Percentiles rank a stretch among this genome's conserved stretches.
Evolutionary conservation across 2,797 vertebrate genomes (phyloP).

Genomic region (Parauchenoglanis punctatus): DNA sequence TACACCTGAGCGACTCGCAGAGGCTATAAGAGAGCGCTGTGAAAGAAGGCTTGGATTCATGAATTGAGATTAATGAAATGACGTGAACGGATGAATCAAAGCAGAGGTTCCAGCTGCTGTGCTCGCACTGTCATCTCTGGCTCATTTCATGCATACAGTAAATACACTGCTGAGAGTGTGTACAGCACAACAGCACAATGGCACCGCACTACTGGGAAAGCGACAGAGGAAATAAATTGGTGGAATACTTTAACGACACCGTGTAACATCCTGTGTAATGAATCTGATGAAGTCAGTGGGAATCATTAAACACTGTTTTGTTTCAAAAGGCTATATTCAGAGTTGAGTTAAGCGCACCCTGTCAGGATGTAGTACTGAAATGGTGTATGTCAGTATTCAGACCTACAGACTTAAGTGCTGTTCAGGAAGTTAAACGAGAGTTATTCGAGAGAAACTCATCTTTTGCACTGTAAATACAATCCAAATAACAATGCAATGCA

Average conservation of each 20-base stretch:
- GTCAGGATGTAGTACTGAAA: neutral
- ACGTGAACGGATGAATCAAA: conserved; percentile 47
- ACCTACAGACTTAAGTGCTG: neutral
- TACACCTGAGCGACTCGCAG: conserved; percentile 53
- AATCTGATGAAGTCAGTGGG: neutral
- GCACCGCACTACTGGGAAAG: neutral
- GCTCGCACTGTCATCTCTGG: conserved; percentile 39
- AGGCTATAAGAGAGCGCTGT: conserved; percentile 48
- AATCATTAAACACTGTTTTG: too few relatives aligned
- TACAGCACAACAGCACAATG: conserved; percentile 20
- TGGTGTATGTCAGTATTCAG: neutral
- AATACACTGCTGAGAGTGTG: conserved; percentile 30
- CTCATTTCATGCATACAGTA: conserved; percentile 35
- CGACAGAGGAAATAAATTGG: neutral
- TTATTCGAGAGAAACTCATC: neutral
- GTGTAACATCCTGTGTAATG: neutral
- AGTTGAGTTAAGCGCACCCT: neutral
- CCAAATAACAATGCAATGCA: too few relatives aligned
- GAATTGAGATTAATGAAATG: conserved; percentile 56
- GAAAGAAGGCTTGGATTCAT: conserved; percentile 51
- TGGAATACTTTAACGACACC: conserved; percentile 5
- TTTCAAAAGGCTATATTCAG: neutral
- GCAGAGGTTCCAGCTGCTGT: conserved; percentile 31
- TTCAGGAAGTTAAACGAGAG: neutral
- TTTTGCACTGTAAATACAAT: neutral